These are phyloP conservation scores for Pycnonotus jocosus DNA, from an alignment of 2,113 vertebrate species.

Conservation along the genomic window DNA sequence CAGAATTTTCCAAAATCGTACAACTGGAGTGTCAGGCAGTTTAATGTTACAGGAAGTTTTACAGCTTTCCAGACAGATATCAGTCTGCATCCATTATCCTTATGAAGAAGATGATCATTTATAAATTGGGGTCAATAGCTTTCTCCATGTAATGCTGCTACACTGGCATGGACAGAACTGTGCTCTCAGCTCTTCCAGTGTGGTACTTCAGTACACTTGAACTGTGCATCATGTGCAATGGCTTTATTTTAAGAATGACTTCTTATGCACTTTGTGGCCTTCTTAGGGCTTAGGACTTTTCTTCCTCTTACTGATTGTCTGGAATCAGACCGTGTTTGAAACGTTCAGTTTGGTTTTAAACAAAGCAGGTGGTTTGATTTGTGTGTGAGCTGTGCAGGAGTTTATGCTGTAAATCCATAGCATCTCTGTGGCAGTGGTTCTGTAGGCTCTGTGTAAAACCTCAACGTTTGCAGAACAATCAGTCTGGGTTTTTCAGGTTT, in stretches of 20 bases:
- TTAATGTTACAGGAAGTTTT: background rate
- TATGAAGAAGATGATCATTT: background rate
- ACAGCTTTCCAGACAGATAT: background rate
- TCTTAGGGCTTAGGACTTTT: conserved; percentile 68
- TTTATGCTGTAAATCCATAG: background rate
- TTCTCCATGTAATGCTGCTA: conserved; percentile 36
- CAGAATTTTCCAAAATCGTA: background rate
- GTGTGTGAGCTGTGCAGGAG: background rate
- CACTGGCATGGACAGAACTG: conserved; percentile 28
- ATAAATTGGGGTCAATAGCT: background rate
- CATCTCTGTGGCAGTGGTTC: background rate
- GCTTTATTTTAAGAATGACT: conserved; percentile 73
- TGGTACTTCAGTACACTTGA: conserved; percentile 37
- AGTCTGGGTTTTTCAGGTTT: background rate
- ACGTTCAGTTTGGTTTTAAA: background rate
- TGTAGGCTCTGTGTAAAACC: background rate
- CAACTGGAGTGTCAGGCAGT: background rate
- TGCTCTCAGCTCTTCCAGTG: background rate
- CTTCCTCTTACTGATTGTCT: conserved; percentile 16
- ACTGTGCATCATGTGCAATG: conserved; percentile 68
- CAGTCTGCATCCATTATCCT: background rate
- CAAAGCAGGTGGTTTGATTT: background rate
- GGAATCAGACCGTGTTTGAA: conserved; percentile 14
- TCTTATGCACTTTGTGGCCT: conserved; percentile 87
- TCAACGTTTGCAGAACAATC: background rate